Base-by-base conservation (phyloP, 2,113 vertebrate genomes). In the Notarius lentiginosus region DNA sequence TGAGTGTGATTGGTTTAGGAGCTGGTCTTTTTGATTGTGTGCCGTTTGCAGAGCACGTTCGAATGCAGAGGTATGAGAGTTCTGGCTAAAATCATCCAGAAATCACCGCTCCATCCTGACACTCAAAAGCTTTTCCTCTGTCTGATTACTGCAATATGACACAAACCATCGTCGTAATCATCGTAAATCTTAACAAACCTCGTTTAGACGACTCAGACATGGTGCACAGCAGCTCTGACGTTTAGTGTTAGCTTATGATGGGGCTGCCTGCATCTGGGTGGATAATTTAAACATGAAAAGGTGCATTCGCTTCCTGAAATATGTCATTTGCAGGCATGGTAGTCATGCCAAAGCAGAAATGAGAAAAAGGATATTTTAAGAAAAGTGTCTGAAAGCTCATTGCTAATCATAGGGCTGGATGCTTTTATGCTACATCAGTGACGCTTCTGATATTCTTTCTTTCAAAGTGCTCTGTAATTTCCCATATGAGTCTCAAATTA, bases 11-110 rank as follows among this genome's bases (percentile, higher is more conserved):
- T 87, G 90, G 80, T 84, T 89, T 72, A 88, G 82, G 88, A 80
- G 88, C 34, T 58, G 75, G 41, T 80, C 79, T 79, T 79, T 77
- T 86, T 94, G 94, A 94, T 94, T 94, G 92, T 91, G 79, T 86
- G 88, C 93, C 90, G 92, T 94, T 95, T 92, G 92, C 92, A 89
- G 84, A 63, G 90, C 89, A 53, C 91, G 93, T 89, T 91, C 91
- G 89, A 76, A 76, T 30, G 24, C 88, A 91, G 92, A 90, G 90
- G 88, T 86, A 87, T 91, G 88, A 85, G 90, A 89, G 92, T 86
- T 94, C 95, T 95, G 95, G 94, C 92, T 94, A 94, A 90, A 94
- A 93, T 95, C 95, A 95, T 88, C 83, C 91, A 41, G 84, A 88
- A 84, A 90, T 88, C 83, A 83, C 55, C 68, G 83, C 91, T 91